Evolutionary conservation across 92 coral and sea anemone genomes (phyloP), one percentile per base, ranked within the genome.

Genomic region (Bergia puertoricense): DNA sequence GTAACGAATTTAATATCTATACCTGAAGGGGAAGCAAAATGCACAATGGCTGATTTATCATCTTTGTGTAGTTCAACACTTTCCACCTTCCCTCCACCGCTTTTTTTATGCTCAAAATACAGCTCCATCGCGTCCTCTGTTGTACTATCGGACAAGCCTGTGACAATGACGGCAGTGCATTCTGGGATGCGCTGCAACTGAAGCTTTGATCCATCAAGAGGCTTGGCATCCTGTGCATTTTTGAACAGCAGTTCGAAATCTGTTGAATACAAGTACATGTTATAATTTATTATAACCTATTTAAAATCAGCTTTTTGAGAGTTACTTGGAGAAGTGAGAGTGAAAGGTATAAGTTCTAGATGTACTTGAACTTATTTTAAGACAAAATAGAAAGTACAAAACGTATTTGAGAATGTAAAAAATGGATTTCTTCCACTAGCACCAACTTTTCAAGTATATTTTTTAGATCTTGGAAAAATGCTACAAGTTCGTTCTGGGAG

Each of bases 91-190:
- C 91, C 91, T 18, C 91, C 88, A 65, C 88, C 14, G 30, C 66
- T 74, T 45, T 66, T 54, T 16, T 83, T 67, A 79, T 76, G 66
- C 2, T 89, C 91, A 89, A 89, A 89, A 62, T 75, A 83, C 20
- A 83, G 72, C 0, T 79, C 71, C 45, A 84, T 30, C n/a, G 54
- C 62, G 62, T 89, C 88, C 30, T 82, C 42, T 16, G 91, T 56
- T 68, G 88, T 83, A 7, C 39, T 15, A 30, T 62, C 77, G 8
- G 80, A 76, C 38, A 89, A 1, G 45, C 91, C 88, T 8, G 84
- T 89, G 8, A 89, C 91, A 42, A 72, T 37, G 37, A 84, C 75
- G n/a, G 88, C 68, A 20, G 36, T 59, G 73, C 72, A n/a, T 50
- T 89, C 74, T 36, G 62, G 46, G 71, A 51, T 13, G 42, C 69